These are phyloP conservation scores for Scolopax mira DNA, from an alignment of 2,113 vertebrate genomes.

Conservation along the genomic window DNA sequence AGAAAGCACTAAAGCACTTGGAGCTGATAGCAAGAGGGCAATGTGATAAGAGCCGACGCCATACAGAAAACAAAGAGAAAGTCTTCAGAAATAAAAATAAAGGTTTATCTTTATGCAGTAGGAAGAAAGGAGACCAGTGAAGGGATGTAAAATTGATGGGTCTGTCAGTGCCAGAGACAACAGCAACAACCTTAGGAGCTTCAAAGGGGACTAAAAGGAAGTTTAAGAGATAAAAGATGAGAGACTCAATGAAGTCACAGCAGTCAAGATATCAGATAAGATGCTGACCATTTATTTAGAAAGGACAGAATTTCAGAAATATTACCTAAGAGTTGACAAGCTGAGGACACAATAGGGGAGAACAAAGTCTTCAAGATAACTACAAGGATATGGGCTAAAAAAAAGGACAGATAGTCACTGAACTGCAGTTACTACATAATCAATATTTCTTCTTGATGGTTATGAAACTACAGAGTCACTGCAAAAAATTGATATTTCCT, in stretches of 20 bases:
- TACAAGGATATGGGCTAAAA: not conserved
- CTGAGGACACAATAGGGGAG: not conserved
- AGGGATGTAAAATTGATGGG: not conserved
- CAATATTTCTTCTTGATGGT: not conserved
- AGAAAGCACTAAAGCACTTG: not conserved
- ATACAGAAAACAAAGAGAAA: not conserved
- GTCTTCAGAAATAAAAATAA: not conserved
- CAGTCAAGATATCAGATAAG: not conserved
- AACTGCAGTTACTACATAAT: not conserved
- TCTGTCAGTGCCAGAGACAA: not conserved
- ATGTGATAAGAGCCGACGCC: accelerated
- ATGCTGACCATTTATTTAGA: not conserved
- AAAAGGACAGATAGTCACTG: not conserved
- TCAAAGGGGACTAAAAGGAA: not conserved
- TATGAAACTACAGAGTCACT: not conserved
- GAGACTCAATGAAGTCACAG: not conserved
- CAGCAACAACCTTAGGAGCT: not conserved
- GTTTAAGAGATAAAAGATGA: conserved; percentile 5
- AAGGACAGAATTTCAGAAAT: not conserved
- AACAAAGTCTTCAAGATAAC: not conserved
- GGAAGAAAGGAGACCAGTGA: not conserved
- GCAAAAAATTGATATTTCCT: not conserved
- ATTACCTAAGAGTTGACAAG: not conserved
- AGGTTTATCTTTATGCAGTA: not conserved
- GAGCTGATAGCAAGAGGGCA: not conserved